These are phyloP conservation scores for Antrozous pallidus DNA, from an alignment of 2,797 vertebrate species.

Conservation along the genomic window DNA sequence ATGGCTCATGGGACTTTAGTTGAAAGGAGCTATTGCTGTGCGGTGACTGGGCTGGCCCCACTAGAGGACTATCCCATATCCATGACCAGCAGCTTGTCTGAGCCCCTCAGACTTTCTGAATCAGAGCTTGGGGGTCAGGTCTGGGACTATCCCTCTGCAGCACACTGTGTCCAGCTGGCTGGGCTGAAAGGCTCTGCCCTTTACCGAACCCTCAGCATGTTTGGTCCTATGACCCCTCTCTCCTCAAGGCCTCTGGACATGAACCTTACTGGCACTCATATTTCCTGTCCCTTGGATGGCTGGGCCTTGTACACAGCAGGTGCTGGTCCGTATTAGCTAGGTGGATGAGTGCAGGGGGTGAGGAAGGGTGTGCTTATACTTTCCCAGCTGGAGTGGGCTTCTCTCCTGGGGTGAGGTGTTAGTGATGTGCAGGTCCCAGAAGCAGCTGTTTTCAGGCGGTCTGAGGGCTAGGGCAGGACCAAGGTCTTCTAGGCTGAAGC, in stretches of 20 bases:
- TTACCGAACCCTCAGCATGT: fast-evolving
- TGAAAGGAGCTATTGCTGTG: too few species aligned
- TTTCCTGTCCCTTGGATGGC: neutral
- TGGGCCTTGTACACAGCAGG: fast-evolving
- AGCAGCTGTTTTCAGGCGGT: fast-evolving
- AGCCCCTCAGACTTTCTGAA: too few species aligned
- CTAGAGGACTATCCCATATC: too few species aligned
- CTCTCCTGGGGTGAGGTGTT: neutral
- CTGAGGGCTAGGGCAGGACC: fast-evolving
- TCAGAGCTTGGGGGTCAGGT: too few species aligned
- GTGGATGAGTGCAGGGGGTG: fast-evolving
- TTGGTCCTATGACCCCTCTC: too few species aligned
- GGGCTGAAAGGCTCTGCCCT: too few species aligned
- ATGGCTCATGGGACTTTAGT: neutral
- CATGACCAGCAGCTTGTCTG: too few species aligned
- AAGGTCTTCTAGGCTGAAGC: too few species aligned
- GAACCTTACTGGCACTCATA: fast-evolving
- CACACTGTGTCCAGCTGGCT: neutral
- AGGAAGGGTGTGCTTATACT: too few species aligned
- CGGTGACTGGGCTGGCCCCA: too few species aligned
- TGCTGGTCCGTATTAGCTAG: fast-evolving
- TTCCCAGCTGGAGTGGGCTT: neutral
- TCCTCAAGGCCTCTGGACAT: neutral
- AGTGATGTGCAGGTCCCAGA: neutral
- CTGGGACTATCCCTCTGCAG: too few species aligned